These are phyloP conservation scores for Cyanoramphus novaezelandiae DNA, from an alignment of 2,113 vertebrate genomes.

Conservation along the genomic window DNA sequence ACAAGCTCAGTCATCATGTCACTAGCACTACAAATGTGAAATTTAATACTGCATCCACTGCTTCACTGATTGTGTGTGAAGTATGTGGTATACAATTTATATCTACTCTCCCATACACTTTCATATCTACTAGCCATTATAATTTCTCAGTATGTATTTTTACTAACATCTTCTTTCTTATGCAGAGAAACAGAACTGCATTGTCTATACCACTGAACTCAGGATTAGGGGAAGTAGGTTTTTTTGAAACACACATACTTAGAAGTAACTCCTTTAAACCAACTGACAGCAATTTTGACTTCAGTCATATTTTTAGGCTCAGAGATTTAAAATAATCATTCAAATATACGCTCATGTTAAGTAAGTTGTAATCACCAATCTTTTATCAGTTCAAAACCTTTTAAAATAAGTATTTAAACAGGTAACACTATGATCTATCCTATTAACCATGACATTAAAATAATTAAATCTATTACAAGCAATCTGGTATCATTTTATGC, in stretches of 20 bases:
- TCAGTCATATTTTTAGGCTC: neutral
- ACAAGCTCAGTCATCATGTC: neutral
- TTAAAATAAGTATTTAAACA: neutral
- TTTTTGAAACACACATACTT: neutral
- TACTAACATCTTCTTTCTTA: neutral
- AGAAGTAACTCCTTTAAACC: neutral
- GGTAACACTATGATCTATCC: neutral
- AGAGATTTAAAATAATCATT: neutral
- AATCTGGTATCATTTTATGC: neutral
- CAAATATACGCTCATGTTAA: neutral
- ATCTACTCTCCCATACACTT: neutral
- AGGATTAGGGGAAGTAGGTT: neutral
- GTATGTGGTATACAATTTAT: neutral
- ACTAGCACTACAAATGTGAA: neutral
- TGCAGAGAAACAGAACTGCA: neutral
- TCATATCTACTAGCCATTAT: neutral
- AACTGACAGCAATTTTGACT: neutral
- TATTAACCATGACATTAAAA: neutral
- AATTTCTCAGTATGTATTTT: neutral
- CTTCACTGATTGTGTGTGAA: neutral
- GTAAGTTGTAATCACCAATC: neutral
- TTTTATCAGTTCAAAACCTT: neutral
- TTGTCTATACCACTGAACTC: neutral
- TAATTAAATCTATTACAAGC: neutral
- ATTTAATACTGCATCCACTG: neutral